Percentiles rank a stretch among this genome's conserved stretches.
Evolutionary conservation across 2,113 vertebrate species (phyloP).

Genomic region (Suncus etruscus): DNA sequence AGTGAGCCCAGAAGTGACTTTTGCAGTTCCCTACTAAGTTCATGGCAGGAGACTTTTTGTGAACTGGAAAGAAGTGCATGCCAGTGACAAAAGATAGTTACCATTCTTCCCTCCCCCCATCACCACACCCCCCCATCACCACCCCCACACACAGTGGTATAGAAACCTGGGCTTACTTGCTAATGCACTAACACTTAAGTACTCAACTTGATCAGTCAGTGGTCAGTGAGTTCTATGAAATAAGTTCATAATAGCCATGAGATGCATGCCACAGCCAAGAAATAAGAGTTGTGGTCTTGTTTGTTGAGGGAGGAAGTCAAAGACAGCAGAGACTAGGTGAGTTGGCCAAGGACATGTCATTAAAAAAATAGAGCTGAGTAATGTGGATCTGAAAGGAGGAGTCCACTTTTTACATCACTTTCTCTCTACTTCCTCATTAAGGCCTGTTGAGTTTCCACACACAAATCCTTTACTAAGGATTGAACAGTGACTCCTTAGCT

Average conservation of each 20-base stretch:
- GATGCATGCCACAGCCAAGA: neutral
- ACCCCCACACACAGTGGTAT: accelerated
- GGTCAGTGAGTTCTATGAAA: neutral
- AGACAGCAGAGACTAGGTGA: accelerated
- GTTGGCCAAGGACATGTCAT: neutral
- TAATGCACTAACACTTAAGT: neutral
- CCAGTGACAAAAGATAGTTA: no score
- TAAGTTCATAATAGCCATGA: accelerated
- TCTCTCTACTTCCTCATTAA: neutral
- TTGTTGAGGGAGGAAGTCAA: neutral
- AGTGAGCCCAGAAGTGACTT: neutral
- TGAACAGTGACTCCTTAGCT: neutral
- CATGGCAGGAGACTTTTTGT: accelerated
- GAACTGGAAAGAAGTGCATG: neutral
- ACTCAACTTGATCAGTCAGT: no score
- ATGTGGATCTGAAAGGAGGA: neutral
- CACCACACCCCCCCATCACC: no score
- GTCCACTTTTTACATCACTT: neutral
- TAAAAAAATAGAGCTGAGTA: neutral
- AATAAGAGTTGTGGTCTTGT: neutral
- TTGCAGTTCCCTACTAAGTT: accelerated
- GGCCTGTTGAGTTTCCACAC: neutral
- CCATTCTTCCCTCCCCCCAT: no score
- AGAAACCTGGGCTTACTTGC: neutral
- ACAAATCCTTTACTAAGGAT: no score